Percentiles rank a stretch among this genome's conserved stretches.
phyloP scores from a whole-genome alignment of 2,113 vertebrate species.

The Elephas maximus region DNA sequence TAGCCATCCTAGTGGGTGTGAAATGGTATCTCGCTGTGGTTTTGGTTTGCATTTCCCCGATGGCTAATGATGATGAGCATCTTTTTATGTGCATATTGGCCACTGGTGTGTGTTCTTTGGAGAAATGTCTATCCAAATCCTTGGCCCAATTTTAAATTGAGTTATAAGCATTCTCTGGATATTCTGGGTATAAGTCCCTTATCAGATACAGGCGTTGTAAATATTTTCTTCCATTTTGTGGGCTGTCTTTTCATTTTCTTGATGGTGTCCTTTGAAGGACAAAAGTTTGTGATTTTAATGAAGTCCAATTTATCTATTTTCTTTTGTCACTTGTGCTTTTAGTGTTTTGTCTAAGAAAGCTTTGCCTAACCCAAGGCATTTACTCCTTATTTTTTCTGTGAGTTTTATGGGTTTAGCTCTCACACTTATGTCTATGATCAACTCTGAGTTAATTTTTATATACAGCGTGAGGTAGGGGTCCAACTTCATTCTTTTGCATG shows the following conservation, averaged over 20 bases:
- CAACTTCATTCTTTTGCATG: not conserved
- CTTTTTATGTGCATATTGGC: not conserved
- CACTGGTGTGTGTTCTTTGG: not conserved
- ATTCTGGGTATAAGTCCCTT: not conserved
- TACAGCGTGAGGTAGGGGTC: not conserved
- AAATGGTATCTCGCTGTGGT: not conserved
- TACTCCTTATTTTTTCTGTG: not conserved
- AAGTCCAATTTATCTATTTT: not conserved
- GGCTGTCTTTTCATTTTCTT: not conserved
- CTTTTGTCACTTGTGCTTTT: not conserved
- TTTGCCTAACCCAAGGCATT: conserved; percentile 4
- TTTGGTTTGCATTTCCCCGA: not conserved
- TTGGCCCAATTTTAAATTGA: conserved; percentile 43
- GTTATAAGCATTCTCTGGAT: not conserved
- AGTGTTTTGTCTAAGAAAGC: not conserved
- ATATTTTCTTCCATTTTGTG: not conserved
- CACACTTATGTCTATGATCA: not conserved
- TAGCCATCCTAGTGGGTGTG: too few relatives aligned
- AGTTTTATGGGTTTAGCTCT: not conserved
- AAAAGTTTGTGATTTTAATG: not conserved
- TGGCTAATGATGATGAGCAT: not conserved
- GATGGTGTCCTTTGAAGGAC: not conserved
- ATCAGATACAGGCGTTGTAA: not conserved
- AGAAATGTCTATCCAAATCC: not conserved
- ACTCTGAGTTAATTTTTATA: conserved; percentile 28